Percentiles rank a stretch among this genome's conserved stretches.
Conservation (phyloP, 2,888 invertebrate species). For the Gibbula magus region DNA sequence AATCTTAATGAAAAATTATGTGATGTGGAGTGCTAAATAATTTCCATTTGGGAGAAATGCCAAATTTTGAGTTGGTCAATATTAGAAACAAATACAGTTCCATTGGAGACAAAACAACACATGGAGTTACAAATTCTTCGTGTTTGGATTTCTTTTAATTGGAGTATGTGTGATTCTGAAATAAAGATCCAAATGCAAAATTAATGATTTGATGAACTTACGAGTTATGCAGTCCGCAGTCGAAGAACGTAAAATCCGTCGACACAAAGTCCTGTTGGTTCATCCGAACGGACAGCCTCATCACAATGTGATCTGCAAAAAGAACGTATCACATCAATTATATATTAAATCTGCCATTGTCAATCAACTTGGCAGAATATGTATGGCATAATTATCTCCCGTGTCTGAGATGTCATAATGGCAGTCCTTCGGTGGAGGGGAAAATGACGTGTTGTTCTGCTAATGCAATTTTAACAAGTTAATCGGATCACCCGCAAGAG, state of each 20-base stretch:
- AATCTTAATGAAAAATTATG: too few species aligned
- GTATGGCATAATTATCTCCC: slow-evolving; percentile 21
- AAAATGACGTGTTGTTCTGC: slow-evolving; percentile 13
- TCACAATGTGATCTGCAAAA: slow-evolving; percentile 90
- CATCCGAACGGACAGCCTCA: slow-evolving; percentile 93
- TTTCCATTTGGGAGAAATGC: too few species aligned
- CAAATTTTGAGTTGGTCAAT: too few species aligned
- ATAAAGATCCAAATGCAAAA: too few species aligned
- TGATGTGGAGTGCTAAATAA: too few species aligned
- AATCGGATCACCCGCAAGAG: slow-evolving; percentile 1
- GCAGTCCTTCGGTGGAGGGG: not conserved
- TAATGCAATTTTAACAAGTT: slow-evolving; percentile 18
- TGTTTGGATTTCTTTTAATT: too few species aligned
- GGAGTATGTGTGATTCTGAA: too few species aligned
- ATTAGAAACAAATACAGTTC: too few species aligned
- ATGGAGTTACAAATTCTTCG: too few species aligned
- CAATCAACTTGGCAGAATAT: not conserved
- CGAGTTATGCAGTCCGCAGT: slow-evolving; percentile 96
- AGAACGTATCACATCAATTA: slow-evolving; percentile 32
- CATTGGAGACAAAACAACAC: too few species aligned
- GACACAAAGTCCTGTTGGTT: slow-evolving; percentile 95
- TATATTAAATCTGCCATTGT: not conserved
- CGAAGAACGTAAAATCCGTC: slow-evolving; percentile 98
- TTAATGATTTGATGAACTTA: slow-evolving; percentile 58
- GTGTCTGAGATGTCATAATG: slow-evolving; percentile 13